Conservation (phyloP, 2,113 vertebrate genomes). For the Phyllopteryx taeniolatus region DNA sequence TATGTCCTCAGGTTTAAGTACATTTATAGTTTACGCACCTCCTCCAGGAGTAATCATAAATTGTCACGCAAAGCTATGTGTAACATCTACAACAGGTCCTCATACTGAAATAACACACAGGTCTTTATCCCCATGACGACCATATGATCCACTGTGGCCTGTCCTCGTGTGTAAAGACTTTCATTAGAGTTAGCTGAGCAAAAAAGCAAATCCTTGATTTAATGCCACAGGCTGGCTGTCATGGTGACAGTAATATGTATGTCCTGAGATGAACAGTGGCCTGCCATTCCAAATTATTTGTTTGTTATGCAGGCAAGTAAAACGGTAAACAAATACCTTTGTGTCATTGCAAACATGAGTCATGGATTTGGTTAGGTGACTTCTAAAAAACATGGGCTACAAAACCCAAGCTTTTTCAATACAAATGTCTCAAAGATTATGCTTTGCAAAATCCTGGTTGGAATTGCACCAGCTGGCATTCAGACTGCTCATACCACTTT, state of each 20-base stretch:
- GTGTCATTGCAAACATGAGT: not conserved
- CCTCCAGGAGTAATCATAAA: not conserved
- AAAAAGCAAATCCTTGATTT: not conserved
- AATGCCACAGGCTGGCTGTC: not conserved
- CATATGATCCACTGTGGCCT: constrained; percentile 1
- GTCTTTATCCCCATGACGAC: constrained; percentile 3
- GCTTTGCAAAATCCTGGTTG: not conserved
- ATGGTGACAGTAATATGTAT: not conserved
- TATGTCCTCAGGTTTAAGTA: not conserved
- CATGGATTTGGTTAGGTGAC: not conserved
- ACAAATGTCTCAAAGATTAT: not conserved
- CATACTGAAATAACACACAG: not conserved
- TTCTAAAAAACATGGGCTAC: not conserved
- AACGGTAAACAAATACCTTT: not conserved
- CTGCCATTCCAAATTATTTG: not conserved
- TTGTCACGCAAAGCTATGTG: not conserved
- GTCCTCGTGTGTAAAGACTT: not conserved
- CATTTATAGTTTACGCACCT: not conserved
- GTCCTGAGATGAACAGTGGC: not conserved
- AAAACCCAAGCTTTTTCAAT: not conserved
- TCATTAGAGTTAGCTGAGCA: not conserved
- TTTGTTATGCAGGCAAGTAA: not conserved
- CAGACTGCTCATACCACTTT: not conserved
- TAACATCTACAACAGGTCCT: not conserved
- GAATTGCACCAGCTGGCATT: not conserved